phyloP scores from a whole-genome alignment of 2,888 invertebrate genomes.

The Meliscaeva auricollis region DNA sequence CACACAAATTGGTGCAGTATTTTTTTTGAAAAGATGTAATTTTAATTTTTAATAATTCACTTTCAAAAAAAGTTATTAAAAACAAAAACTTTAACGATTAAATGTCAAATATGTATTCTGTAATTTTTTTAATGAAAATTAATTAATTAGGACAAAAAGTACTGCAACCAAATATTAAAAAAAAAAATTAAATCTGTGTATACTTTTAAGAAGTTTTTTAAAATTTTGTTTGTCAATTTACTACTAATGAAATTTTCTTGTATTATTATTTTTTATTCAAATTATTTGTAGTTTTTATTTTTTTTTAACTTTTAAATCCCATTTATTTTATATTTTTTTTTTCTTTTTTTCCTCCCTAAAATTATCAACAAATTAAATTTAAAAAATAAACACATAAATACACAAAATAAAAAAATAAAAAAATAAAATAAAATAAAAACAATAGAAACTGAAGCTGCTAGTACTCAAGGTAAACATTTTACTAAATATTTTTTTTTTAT shows the following conservation, averaged over 20 bases:
- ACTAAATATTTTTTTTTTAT: slow-evolving; percentile 41
- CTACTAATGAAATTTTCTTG: slow-evolving; percentile 27
- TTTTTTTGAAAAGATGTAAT: background rate
- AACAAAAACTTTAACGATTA: too few species aligned
- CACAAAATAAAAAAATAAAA: slow-evolving; percentile 57
- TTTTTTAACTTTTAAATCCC: slow-evolving; percentile 37
- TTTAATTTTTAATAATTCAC: background rate
- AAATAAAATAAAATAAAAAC: slow-evolving; percentile 10
- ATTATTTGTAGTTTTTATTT: slow-evolving; percentile 47
- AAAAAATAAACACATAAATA: slow-evolving; percentile 35
- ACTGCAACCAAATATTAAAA: slow-evolving; percentile 3
- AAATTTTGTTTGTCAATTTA: slow-evolving; percentile 40
- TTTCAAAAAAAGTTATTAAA: background rate
- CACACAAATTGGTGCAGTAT: slow-evolving; percentile 21
- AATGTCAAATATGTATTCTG: too few species aligned
- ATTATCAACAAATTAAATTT: slow-evolving; percentile 25
- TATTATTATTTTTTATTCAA: slow-evolving; percentile 24
- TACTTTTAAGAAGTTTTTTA: too few species aligned
- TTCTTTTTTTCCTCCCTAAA: slow-evolving; percentile 42
- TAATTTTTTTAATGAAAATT: too few species aligned
- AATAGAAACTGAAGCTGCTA: slow-evolving; percentile 80
- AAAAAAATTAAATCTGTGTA: background rate
- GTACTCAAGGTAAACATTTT: slow-evolving; percentile 81
- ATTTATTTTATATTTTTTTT: slow-evolving; percentile 57
- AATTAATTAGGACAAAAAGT: background rate